Evolutionary conservation across 2,888 invertebrate species (phyloP), one percentile per base, ranked within the genome.

Genomic region (Lasioglossum pauxillum): DNA sequence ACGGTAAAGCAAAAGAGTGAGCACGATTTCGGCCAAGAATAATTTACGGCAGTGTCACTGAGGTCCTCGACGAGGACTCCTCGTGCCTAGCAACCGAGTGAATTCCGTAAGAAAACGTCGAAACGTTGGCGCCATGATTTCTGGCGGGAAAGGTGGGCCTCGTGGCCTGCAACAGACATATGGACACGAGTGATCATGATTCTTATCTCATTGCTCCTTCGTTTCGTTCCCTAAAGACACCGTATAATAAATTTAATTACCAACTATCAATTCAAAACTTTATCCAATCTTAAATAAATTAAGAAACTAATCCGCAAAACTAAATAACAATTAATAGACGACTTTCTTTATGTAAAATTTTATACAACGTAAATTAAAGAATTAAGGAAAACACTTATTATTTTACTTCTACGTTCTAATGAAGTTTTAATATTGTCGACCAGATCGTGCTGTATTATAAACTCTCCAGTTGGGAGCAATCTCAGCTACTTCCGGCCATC

Each of bases 141-240:
- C 84, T 82, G 85, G 85, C 85, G 81, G 86, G 86, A 86, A 86
- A 85, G 49, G 44, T 67, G 76, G 74, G n/a, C 83, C 73, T 23
- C n/a, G 46, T 49, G 27, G 83, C 73, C 60, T 53, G 46, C 35
- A 73, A 64, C 64, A 64, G 74, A 73, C 77, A 27, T 49, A 77
- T 74, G 77, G 67, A 46, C 64, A 73, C 71, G 31, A 23, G 31
- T n/a, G 53, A 60, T 60, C 31, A 35, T 10, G 53, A 82, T 76
- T 76, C 19, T 73, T 76, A 76, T 76, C 83, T 77, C 31, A 16
- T 1, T 19, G 16, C 27, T 60, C 60, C 35, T 75, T 81, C 71
- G 49, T 60, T 72, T 49, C 41, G 71, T 27, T 46, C 46, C 38
- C 14, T 27, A 49, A n/a, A 38, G 38, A 71, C n/a, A 14, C 12